phyloP scores from a whole-genome alignment of 2,113 vertebrate species.

The Zeus faber region DNA sequence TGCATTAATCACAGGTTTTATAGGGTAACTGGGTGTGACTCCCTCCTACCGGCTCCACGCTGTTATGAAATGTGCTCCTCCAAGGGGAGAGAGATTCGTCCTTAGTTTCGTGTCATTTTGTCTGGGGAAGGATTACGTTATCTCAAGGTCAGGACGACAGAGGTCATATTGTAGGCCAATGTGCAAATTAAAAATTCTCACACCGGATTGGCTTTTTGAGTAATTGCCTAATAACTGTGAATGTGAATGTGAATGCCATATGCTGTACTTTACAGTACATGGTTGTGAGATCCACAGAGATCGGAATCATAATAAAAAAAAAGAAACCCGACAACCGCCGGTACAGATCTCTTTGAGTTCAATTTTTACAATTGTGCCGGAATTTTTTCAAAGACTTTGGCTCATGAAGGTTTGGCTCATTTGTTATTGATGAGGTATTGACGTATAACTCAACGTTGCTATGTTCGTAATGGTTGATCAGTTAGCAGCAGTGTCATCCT shows the following conservation, averaged over 20 bases:
- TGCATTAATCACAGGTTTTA: slow-evolving; percentile 71
- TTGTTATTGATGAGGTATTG: background rate
- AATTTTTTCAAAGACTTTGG: no score
- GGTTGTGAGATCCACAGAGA: background rate
- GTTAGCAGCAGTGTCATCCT: background rate
- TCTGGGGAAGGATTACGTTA: slow-evolving; percentile 32
- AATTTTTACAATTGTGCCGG: no score
- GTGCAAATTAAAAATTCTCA: slow-evolving; percentile 24
- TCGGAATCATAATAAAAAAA: background rate
- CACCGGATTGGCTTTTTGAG: slow-evolving; percentile 6
- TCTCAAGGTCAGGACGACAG: slow-evolving; percentile 41
- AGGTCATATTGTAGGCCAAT: background rate
- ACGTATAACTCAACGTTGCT: background rate
- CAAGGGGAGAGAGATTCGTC: slow-evolving; percentile 40
- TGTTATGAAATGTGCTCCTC: slow-evolving; percentile 32
- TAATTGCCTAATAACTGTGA: background rate
- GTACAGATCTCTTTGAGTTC: no score
- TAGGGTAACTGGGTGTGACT: slow-evolving; percentile 56
- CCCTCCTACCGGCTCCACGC: slow-evolving; percentile 32
- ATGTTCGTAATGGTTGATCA: background rate
- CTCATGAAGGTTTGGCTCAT: slow-evolving; percentile 30
- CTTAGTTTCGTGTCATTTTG: slow-evolving; percentile 30
- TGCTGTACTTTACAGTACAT: slow-evolving; percentile 25
- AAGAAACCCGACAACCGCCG: no score
- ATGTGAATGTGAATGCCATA: background rate